Evolutionary conservation across 2,797 vertebrate genomes (phyloP), one percentile per base, ranked within the genome.

Genomic region (Gymnocypris eckloni): DNA sequence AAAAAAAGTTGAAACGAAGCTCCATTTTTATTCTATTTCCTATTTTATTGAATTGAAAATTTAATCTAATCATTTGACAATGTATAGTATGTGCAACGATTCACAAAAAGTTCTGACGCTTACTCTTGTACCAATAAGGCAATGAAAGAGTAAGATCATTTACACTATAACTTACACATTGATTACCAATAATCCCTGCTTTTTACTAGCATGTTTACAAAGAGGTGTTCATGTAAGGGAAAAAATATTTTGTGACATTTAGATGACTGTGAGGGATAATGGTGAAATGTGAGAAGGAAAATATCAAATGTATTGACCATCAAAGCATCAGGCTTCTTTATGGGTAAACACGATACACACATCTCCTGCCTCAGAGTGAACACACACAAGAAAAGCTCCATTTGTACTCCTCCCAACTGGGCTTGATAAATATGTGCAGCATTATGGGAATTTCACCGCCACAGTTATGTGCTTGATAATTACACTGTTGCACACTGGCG

Each of bases 281-380:
- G 43, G 37, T n/a, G 45, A 50, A 80, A 66, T 37, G 61, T 37
- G 61, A 50, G 25, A 80, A 45, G 43, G 43, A 50, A 50, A 67
- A 80, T 43, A 80, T 80, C 56, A 79, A 64, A 79, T 0, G 1
- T 79, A 79, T 79, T 79, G 77, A 64, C 56, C 56, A 69, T 67
- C 18, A 80, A 67, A 50, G 16, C 61, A 67, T 81, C 66, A 41
- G 33, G 33, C 12, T 3, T 82, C 15, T 82, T 73, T 33, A 72
- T 18, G 22, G 22, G 66, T 20, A 69, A 54, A 81, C 66, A 41
- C 45, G 77, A 79, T 79, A 79, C 33, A n/a, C 48, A 81, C 66
- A 81, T 81, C 22, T 37, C 66, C 20, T 71, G 45, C 15, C 77
- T 61, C 56, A 61, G 15, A 77, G 33, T 56, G 33, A 77, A 61